Percentiles rank a stretch among this genome's conserved stretches.
phyloP scores from a whole-genome alignment of 2,888 invertebrate genomes.

The Drosophila borborema region DNA sequence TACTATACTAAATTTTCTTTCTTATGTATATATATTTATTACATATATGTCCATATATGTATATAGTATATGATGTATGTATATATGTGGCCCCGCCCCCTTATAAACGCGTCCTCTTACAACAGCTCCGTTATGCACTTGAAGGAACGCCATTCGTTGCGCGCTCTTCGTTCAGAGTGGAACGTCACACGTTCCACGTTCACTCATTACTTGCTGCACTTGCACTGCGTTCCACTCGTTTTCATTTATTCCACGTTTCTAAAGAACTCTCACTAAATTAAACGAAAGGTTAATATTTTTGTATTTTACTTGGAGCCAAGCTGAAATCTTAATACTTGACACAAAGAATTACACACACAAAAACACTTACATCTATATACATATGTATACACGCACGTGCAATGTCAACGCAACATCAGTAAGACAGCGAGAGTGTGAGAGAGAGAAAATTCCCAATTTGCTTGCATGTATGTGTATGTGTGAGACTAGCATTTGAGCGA shows the following conservation, averaged over 20 bases:
- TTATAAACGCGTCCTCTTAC: background rate
- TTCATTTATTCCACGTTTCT: conserved; percentile 13
- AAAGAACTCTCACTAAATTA: background rate
- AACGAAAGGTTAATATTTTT: conserved; percentile 6
- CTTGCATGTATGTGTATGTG: conserved; percentile 6
- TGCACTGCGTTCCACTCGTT: conserved; percentile 2
- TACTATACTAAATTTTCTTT: background rate
- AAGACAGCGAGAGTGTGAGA: conserved; percentile 20
- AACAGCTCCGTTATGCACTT: background rate
- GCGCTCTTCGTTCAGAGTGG: background rate
- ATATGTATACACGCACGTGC: conserved; percentile 17
- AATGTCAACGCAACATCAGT: conserved; percentile 15
- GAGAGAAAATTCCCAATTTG: background rate
- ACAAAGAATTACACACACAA: background rate
- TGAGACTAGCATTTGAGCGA: background rate
- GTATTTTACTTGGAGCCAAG: conserved; percentile 12
- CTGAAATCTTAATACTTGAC: conserved; percentile 20
- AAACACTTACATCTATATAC: conserved; percentile 2
- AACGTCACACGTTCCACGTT: background rate
- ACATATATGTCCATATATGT: background rate
- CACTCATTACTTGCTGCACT: background rate
- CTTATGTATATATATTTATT: background rate
- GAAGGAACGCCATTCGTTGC: background rate
- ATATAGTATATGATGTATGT: background rate
- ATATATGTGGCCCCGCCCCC: background rate